Evolutionary conservation across 2,113 vertebrate species (phyloP).

Genomic region (Phaethon lepturus): DNA sequence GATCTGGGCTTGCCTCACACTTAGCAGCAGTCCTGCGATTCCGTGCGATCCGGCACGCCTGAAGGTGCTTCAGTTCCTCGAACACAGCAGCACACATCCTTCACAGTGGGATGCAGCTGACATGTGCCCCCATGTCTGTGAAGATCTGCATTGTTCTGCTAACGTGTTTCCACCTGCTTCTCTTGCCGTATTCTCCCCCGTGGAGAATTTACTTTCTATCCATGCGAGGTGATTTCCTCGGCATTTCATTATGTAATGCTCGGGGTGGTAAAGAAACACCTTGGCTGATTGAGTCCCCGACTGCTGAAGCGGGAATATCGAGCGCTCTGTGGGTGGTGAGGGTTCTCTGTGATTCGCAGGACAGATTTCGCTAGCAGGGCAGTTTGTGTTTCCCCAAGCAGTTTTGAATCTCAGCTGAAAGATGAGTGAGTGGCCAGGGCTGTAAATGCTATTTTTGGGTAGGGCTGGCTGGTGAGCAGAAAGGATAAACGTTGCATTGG

Average conservation of each 20-base stretch:
- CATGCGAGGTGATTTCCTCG: not conserved
- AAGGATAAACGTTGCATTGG: not conserved
- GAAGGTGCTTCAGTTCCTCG: not conserved
- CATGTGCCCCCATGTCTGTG: not conserved
- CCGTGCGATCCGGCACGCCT: fast-evolving
- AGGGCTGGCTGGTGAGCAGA: not conserved
- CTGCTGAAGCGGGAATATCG: not conserved
- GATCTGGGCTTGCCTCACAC: not conserved
- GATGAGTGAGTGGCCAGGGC: not conserved
- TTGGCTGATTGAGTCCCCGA: conserved; percentile 14
- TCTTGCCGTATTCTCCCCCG: not conserved
- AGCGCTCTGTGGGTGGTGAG: not conserved
- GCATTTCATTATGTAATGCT: not conserved
- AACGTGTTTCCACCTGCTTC: not conserved
- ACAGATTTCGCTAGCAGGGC: not conserved
- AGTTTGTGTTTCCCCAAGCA: not conserved
- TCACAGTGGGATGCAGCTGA: conserved; percentile 33
- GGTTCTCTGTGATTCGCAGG: not conserved
- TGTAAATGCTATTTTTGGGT: not conserved
- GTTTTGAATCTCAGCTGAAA: not conserved
- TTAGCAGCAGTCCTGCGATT: not conserved
- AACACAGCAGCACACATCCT: not conserved
- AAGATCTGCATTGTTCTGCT: conserved; percentile 17
- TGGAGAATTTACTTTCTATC: conserved; percentile 11
- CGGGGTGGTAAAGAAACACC: not conserved